These are phyloP conservation scores for Deroplatys truncata DNA, from an alignment of 2,888 invertebrate species.

Conservation along the genomic window DNA sequence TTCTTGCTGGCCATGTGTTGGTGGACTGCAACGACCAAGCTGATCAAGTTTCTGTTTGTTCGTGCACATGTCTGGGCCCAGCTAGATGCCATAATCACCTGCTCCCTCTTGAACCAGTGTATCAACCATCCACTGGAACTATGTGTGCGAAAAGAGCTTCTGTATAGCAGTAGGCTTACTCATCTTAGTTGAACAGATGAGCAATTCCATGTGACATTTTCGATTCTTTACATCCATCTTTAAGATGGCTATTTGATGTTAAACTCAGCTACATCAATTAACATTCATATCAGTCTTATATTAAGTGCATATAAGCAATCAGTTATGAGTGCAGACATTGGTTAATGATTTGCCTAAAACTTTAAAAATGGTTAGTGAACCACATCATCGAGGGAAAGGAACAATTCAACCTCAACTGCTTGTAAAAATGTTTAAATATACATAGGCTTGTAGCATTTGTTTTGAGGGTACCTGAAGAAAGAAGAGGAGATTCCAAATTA, in stretches of 20 bases:
- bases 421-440: no score
- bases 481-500: no score
- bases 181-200: background rate
- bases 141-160: slow-evolving; percentile 23
- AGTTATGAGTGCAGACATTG: no score
- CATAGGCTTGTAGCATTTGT: no score
- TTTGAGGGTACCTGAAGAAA: no score
- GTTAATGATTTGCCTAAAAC: no score
- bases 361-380: no score
- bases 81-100: slow-evolving; percentile 52
- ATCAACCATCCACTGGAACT: slow-evolving; percentile 19
- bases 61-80: slow-evolving; percentile 73
- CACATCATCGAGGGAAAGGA: no score
- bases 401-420: no score
- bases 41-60: slow-evolving; percentile 76
- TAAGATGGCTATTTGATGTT: background rate
- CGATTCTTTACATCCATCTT: background rate
- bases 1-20: slow-evolving; percentile 53
- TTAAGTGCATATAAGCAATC: no score
- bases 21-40: slow-evolving; percentile 56
- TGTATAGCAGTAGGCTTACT: slow-evolving; percentile 2
- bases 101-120: slow-evolving; percentile 26
- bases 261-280: no score
- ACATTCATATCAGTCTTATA: no score
- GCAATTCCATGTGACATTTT: background rate